These are phyloP conservation scores for Leptopilina syphax DNA, from an alignment of 2,888 invertebrate species.

Conservation along the genomic window DNA sequence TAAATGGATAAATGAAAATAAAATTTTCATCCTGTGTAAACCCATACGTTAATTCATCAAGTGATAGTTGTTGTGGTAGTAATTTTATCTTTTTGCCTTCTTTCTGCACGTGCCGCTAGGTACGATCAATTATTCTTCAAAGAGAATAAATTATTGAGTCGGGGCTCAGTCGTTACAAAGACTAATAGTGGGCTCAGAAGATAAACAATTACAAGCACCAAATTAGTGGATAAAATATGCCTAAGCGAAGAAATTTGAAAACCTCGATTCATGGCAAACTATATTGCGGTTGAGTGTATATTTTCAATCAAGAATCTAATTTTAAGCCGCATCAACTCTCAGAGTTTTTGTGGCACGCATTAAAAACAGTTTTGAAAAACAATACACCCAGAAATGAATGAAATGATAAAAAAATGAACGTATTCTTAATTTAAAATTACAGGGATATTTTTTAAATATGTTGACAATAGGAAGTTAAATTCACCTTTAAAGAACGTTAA, in stretches of 20 bases:
- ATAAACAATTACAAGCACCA: conserved; percentile 22
- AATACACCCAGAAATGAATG: neutral
- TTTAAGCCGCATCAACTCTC: too few relatives aligned
- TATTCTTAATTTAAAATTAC: neutral
- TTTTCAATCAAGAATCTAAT: too few relatives aligned
- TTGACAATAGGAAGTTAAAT: conserved; percentile 24
- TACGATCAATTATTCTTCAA: conserved; percentile 41
- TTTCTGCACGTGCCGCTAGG: conserved; percentile 33
- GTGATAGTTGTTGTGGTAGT: neutral
- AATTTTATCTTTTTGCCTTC: conserved; percentile 35
- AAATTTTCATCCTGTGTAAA: conserved; percentile 44
- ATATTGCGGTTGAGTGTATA: too few relatives aligned
- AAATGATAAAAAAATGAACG: too few relatives aligned
- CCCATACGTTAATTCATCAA: conserved; percentile 21
- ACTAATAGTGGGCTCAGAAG: conserved; percentile 20
- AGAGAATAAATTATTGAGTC: conserved; percentile 37
- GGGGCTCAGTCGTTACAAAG: conserved; percentile 21
- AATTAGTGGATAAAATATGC: conserved; percentile 1
- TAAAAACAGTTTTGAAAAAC: too few relatives aligned
- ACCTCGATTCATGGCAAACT: neutral
- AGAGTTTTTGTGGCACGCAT: too few relatives aligned
- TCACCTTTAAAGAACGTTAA: conserved; percentile 7
- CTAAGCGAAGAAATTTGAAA: neutral
- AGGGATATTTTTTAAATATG: conserved; percentile 7
- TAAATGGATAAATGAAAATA: conserved; percentile 29